Evolutionary conservation across 2,797 vertebrate genomes (phyloP).

Genomic region (Halcyon smyrnensis): DNA sequence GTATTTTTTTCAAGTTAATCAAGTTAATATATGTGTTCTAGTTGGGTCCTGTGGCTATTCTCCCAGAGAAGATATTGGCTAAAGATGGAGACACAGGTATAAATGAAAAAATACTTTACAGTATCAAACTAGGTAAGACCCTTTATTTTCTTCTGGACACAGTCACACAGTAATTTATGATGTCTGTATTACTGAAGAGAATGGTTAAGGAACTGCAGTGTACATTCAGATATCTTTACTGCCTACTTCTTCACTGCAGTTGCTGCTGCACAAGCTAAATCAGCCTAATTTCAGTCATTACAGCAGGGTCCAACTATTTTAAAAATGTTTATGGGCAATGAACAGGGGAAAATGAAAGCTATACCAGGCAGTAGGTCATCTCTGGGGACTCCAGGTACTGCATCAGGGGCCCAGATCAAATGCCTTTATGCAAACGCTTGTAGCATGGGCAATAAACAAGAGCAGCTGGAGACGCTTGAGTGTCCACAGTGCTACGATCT

Average conservation of each 20-base stretch:
- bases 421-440: no score
- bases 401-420: no score
- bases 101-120: conserved; percentile 78
- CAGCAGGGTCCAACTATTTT: background rate
- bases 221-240: background rate
- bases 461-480: no score
- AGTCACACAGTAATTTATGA: background rate
- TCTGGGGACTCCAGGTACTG: no score
- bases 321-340: background rate
- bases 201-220: background rate
- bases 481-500: no score
- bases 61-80: conserved; percentile 80
- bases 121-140: conserved; percentile 78
- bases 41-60: conserved; percentile 64
- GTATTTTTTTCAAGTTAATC: background rate
- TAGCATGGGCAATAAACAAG: no score
- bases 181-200: background rate
- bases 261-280: background rate
- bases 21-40: conserved; percentile 32
- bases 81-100: conserved; percentile 85
- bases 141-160: background rate
- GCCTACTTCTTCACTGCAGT: background rate
- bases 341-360: no score
- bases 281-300: background rate
- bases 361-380: no score